Evolutionary conservation across 2,797 vertebrate genomes (phyloP), one percentile per base, ranked within the genome.

Genomic region (Pseudochromis fuscus): DNA sequence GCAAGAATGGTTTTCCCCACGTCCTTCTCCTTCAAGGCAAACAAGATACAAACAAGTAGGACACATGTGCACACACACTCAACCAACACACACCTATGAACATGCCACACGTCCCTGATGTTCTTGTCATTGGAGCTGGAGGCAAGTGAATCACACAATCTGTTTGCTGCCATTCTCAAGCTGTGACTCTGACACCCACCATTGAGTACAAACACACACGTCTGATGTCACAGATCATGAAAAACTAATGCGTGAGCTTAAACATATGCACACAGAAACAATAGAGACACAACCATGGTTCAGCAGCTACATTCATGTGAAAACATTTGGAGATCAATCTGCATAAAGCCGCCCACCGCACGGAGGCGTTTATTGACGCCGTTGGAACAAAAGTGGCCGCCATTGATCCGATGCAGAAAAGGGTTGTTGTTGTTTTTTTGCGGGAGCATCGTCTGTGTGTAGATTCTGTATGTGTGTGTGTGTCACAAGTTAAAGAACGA

Each of bases 81-180:
- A 52, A 37, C 15, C 25, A 27, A 7, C 25, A 68, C 67, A 57
- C 57, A 51, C 48, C 49, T 45, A 42, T 19, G 52, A 30, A 49
- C 52, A 70, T 15, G 35, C 42, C 18, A 56, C 53, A 23, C 7
- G 38, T 74, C 31, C 50, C 76, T 81, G 77, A 81, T 77, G 75
- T 56, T 78, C 75, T 64, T 44, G 59, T 82, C 75, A 85, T n/a
- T 24, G 42, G 71, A 78, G 75, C 84, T 85, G 74, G 57, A 87
- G 79, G 82, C 76, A 42, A 83, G 67, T 58, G 50, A 85, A 82
- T 81, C 61, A 33, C 37, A 81, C 89, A 91, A 89, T 91, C 90
- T 91, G 92, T 87, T 86, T 69, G 72, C 80, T 90, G 88, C 75
- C 82, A 82, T 88, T 89, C 83, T 85, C 81, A 88, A 81, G 72